Base-by-base conservation (phyloP, 1,140 invertebrate species). In the Conus ventricosus region DNA sequence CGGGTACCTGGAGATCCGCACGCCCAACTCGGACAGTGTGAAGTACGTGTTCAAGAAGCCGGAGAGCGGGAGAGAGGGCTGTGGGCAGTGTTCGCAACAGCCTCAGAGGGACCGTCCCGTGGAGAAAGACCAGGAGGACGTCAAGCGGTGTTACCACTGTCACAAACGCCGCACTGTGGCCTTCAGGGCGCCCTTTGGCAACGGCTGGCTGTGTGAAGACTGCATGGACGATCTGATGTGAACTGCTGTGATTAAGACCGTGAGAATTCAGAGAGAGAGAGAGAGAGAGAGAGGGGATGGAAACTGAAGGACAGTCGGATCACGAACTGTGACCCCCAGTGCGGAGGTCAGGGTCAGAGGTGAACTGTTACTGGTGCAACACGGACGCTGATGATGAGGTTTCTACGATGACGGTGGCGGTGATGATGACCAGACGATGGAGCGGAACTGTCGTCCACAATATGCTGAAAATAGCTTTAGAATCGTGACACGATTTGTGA, bases 211-310 rank as follows among this genome's bases (percentile, higher is more conserved):
- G 51, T 87, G 85, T 80, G 85, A 87, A 25, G 85, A 87, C 75
- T 87, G 85, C 54, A 87, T 87, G 85, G 85, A 87, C 25, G 85
- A 87, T 39, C 67, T 87, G 71, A 55, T 87, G 71, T 87, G 75
- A 87, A 55, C 11, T 80, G 23, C 11, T 71, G 67, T 71, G 67
- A 17, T 11, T 10, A 20, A 17, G 67, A 17, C 11, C 20, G 67
- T 71, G 67, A 17, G 67, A 17, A 20, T 71, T 1, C 6, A 23
- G 17, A 63, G 10, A 63, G 60, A 63, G 60, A 63, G 39, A 39
- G 39, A 39, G 39, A 39, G 39, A 39, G 39, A 39, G 39, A 39
- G 0, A 3, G 39, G 39, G 3, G 0, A 3, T 0, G 39, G 39
- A 39, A 39, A 39, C 39, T 39, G 39, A 3, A 39, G 39, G 39